A percentile compares a stretch with the other conserved stretches of the same genome.
Evolutionary conservation across 30 jellyfish, hydroid and myxozoan species (phyloP).

Genomic region (Mastigias papua): DNA sequence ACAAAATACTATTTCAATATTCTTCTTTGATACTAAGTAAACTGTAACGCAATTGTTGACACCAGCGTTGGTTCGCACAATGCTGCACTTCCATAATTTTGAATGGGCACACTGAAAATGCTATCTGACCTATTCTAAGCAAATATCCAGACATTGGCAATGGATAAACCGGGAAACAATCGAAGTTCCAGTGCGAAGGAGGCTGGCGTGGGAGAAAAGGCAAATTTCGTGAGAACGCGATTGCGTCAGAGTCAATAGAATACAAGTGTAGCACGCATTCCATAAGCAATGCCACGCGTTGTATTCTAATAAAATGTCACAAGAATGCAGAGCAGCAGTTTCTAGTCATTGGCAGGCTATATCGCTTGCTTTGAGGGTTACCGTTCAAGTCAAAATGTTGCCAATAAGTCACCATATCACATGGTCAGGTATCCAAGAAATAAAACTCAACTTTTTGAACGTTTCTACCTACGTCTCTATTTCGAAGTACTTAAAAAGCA

Average conservation of each 20-base stretch:
- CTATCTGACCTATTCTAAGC: not conserved
- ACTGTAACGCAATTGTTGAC: too few relatives aligned
- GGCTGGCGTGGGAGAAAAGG: conserved; percentile 23
- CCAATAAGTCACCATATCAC: not conserved
- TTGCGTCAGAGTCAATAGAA: not conserved
- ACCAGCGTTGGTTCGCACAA: too few relatives aligned
- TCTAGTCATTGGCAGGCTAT: too few relatives aligned
- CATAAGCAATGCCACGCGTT: not conserved
- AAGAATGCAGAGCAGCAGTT: too few relatives aligned
- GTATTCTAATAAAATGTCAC: too few relatives aligned
- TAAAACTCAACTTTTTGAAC: too few relatives aligned
- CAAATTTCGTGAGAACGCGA: conserved; percentile 1
- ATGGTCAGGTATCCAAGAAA: not conserved
- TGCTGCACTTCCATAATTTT: too few relatives aligned
- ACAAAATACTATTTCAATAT: too few relatives aligned
- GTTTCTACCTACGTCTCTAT: too few relatives aligned
- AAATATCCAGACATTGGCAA: not conserved
- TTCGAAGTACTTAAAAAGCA: too few relatives aligned
- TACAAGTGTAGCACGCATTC: not conserved
- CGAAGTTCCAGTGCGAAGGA: not conserved
- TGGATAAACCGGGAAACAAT: not conserved
- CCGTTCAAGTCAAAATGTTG: not conserved
- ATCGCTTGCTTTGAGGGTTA: not conserved
- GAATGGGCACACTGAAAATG: too few relatives aligned
- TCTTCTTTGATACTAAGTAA: too few relatives aligned